These are phyloP conservation scores for Cerastis leucographa DNA, from an alignment of 2,888 invertebrate genomes.

Conservation along the genomic window DNA sequence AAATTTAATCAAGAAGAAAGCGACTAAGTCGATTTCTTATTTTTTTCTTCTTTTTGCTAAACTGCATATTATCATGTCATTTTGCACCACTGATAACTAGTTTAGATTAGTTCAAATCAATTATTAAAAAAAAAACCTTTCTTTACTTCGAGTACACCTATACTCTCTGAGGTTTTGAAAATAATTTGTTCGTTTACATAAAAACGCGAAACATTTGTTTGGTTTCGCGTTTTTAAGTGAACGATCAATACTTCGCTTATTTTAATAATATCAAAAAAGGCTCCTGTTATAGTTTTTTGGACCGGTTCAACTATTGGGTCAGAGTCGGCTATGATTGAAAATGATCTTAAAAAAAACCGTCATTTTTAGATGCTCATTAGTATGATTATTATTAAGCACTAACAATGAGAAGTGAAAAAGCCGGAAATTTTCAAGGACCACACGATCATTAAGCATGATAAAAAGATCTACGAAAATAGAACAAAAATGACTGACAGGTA, in stretches of 20 bases:
- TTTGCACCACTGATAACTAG: constrained; percentile 1
- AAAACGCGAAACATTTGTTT: too few species aligned
- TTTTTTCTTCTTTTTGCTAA: constrained; percentile 18
- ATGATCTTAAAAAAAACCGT: constrained; percentile 6
- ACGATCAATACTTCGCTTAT: not conserved
- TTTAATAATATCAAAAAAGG: constrained; percentile 1
- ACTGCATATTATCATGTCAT: constrained; percentile 10
- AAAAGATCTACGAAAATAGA: not conserved
- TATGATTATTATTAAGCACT: constrained; percentile 21
- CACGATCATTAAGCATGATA: not conserved
- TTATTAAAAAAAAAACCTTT: not conserved
- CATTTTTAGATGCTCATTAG: constrained; percentile 14
- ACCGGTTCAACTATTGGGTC: constrained; percentile 11
- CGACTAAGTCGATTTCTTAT: constrained; percentile 32
- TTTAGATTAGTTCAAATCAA: not conserved
- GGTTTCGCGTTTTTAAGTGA: not conserved
- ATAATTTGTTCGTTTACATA: too few species aligned
- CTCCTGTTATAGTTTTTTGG: constrained; percentile 13
- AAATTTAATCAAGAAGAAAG: constrained; percentile 37
- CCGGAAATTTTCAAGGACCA: constrained; percentile 25
- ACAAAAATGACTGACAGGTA: not conserved
- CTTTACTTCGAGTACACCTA: not conserved
- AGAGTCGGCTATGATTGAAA: not conserved
- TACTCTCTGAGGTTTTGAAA: not conserved
- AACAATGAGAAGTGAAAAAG: constrained; percentile 14